Evolutionary conservation across 2,888 invertebrate species (phyloP), one percentile per base, ranked within the genome.

Genomic region (Oithona nana): DNA sequence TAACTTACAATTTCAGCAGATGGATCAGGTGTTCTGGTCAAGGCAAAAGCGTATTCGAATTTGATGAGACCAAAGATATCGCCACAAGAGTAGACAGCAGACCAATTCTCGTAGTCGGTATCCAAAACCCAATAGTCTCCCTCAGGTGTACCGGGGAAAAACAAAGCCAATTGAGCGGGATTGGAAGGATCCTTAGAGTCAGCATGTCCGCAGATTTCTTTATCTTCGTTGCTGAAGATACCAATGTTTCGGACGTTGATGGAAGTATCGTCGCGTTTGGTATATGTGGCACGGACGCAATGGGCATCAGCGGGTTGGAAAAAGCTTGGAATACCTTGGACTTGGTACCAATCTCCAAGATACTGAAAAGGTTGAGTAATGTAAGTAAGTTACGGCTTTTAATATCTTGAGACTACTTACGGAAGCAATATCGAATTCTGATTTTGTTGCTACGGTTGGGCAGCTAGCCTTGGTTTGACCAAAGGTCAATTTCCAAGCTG

Each of bases 331-430:
- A 54, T 54, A 16, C 54, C 54, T 26, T 54, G 24, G 11, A 54
- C 54, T 54, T 54, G 54, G 54, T 54, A 54, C 54, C 54, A 54
- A 54, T 54, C 54, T 20, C 54, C 54, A 16, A 26, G 13, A 11
- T 54, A 54, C 54, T 54, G 26, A 22, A 54, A 24, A 11, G 6
- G 39, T 16, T n/a, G n/a, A n/a, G n/a, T n/a, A n/a, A n/a, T n/a
- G n/a, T n/a, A n/a, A n/a, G n/a, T n/a, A n/a, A n/a, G n/a, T n/a
- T n/a, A n/a, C n/a, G n/a, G n/a, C n/a, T n/a, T n/a, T n/a, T n/a
- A n/a, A n/a, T n/a, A n/a, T n/a, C n/a, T n/a, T n/a, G n/a, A n/a
- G n/a, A n/a, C n/a, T n/a, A n/a, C n/a, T 39, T 39, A 39, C 39
- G 8, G 8, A 11, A 16, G 39, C 39, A 39, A 39, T 39, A 11